Evolutionary conservation across 2,888 invertebrate genomes (phyloP), one percentile per base, ranked within the genome.

Genomic region (Amitus sp.): DNA sequence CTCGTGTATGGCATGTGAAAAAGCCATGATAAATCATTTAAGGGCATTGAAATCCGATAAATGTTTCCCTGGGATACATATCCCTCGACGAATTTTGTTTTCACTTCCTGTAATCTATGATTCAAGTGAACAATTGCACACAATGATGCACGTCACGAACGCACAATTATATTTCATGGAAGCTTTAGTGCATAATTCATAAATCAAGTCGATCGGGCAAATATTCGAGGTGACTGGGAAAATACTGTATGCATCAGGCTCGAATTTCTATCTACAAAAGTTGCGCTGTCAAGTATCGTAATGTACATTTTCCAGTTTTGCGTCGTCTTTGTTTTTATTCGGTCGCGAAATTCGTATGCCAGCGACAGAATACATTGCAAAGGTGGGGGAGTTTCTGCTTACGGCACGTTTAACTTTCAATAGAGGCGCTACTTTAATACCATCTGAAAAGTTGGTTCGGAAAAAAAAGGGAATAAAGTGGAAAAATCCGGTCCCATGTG

Each of bases 401-500:
- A 74, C 67, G 71, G 68, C 68, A 72, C 70, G 72, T 73, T 75
- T 72, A 74, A 73, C 67, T 72, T 74, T 74, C 74, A 73, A 74
- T 74, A 68, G 70, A 54, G 65, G 56, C 66, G 68, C 67, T 70
- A 71, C 70, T 73, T 72, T 74, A 69, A 67, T 69, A 66, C 63
- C 64, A 67, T 66, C 67, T 62, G 47, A 47, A 47, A 47, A 47
- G 47, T 30, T 27, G 6, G 13, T 12, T 7, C 19, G 23, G 43
- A 23, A 12, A 27, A 23, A 43, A 43, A 23, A 43, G 43, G 27
- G 12, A 43, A 27, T 2, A 15, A 39, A 15, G 13, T 5, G 7
- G 39, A 39, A 15, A 17, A 13, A 39, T 7, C 12, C 7, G n/a
- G n/a, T n/a, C n/a, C n/a, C n/a, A n/a, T n/a, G n/a, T n/a, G n/a